Conservation (phyloP, 2,797 vertebrate genomes). For the Picus viridis region DNA sequence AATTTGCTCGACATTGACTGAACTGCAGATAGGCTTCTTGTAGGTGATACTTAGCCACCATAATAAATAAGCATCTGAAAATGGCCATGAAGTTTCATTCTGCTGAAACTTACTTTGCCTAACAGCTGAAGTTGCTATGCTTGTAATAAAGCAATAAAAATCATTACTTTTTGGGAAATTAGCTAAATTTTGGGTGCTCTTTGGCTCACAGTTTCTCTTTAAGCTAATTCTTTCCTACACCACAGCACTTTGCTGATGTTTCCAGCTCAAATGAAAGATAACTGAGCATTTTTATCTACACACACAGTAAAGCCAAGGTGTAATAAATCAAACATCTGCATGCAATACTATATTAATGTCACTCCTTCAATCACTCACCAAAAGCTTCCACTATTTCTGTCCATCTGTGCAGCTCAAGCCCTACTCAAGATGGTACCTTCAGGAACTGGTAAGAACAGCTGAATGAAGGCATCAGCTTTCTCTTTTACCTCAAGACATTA, state of each 20-base stretch:
- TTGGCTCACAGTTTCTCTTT: neutral
- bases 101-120: neutral
- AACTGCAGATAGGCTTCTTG: neutral
- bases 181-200: neutral
- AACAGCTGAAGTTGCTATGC: neutral
- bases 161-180: neutral
- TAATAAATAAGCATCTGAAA: neutral
- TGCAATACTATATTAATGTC: neutral
- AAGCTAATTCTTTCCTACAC: neutral
- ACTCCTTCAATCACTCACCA: neutral
- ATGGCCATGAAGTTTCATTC: neutral
- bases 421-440: neutral
- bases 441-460: neutral
- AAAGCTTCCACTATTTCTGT: neutral
- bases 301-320: neutral
- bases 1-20: neutral
- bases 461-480: neutral
- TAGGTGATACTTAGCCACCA: neutral
- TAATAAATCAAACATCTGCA: neutral
- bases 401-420: neutral
- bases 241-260: neutral
- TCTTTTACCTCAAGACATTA: neutral
- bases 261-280: neutral
- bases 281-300: neutral
- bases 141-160: neutral